Conservation (phyloP, 2,888 invertebrate species). For the Muscina levida region DNA sequence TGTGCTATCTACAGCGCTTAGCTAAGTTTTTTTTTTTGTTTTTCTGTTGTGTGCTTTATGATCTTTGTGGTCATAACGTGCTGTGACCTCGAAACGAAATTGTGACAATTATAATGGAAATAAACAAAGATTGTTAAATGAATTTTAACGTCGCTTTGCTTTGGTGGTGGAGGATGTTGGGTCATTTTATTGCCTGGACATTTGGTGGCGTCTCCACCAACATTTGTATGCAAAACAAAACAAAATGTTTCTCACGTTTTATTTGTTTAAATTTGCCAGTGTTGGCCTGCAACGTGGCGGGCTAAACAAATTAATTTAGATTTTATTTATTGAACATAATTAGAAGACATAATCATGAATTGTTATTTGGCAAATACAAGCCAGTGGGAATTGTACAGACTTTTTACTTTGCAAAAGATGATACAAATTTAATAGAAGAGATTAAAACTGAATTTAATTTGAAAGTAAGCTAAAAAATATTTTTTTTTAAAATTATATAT, state of each 20-base stretch:
- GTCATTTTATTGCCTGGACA: neutral
- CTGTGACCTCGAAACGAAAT: slow-evolving; percentile 48
- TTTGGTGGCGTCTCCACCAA: neutral
- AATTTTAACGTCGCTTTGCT: slow-evolving; percentile 13
- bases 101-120: neutral
- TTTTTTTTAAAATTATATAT: neutral
- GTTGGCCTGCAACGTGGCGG: neutral
- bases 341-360: too few relatives aligned
- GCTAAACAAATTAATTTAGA: slow-evolving; percentile 29
- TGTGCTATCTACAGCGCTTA: neutral
- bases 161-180: neutral
- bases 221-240: slow-evolving; percentile 7
- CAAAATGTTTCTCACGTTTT: slow-evolving; percentile 36
- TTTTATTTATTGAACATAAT: neutral
- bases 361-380: too few relatives aligned
- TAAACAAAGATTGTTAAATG: slow-evolving; percentile 24
- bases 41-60: neutral
- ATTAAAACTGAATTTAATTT: too few relatives aligned
- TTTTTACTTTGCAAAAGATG: too few relatives aligned
- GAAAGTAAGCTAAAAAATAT: neutral
- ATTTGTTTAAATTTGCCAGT: slow-evolving; percentile 21
- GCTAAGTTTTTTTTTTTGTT: slow-evolving; percentile 18
- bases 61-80: slow-evolving; percentile 1
- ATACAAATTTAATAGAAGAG: too few relatives aligned
- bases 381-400: too few relatives aligned